Base-by-base conservation (phyloP, 2,113 vertebrate genomes). In the Thamnaconus septentrionalis region DNA sequence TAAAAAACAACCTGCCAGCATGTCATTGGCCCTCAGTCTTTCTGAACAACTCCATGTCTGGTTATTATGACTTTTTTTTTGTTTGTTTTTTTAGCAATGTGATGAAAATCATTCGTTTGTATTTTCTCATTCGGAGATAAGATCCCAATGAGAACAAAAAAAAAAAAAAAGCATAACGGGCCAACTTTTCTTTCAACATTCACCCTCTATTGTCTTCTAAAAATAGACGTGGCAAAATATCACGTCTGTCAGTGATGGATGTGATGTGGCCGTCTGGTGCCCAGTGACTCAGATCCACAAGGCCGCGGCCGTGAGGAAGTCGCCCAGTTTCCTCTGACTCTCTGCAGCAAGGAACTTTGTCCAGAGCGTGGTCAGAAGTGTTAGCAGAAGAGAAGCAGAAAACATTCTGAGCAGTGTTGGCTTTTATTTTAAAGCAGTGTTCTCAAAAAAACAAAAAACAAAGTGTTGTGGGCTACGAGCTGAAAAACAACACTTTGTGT, bases 201-300 rank as follows among this genome's bases (percentile, higher is more conserved):
- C 2, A 18, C 6, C 11, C 3, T 18, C 63, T 42, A 76, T 77
- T 88, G 76, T 85, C 3, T 44, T 61, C 73, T 79, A 70, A 77
- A 70, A 77, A 85, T 79, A 87, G 74, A 56, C 49, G 5, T 41
- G 59, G 61, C 62, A 61, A 18, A 51, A 58, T 2, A 31, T 6
- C 11, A 8, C 40, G 62, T 74, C 78, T 52, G 53, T 83, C 82
- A 78, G 60, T 54, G 3, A 3, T 6, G 64, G 68, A 72, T 61
- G 71, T 69, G 69, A 78, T 45, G 46, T 18, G 51, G 48, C 52
- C 0, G 58, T 76, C 85, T 82, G 81, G 47, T 47, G 46, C 46
- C 65, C 64, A 8, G 57, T 91, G 88, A 90, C 64, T 90, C 88
- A 91, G 73, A 59, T 0, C 8, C 86, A 70, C 84, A 86, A 79